Conservation (phyloP, 2,888 invertebrate species). For the Bombylius discolor region DNA sequence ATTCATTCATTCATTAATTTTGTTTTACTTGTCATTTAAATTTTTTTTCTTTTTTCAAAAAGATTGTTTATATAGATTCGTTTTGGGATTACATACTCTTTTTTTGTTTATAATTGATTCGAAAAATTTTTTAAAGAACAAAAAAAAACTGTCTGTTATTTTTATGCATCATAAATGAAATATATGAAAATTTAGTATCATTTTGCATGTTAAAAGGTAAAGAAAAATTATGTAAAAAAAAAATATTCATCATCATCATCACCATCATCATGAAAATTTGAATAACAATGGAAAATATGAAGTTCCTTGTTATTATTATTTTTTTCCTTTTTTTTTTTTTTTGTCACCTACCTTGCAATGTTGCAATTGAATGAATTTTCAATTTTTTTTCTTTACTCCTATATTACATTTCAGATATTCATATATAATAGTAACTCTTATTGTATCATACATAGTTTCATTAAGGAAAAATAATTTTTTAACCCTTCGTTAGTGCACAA, state of each 20-base stretch:
- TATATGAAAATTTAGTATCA: too few relatives aligned
- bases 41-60: neutral
- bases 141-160: too few relatives aligned
- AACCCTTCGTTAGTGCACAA: neutral
- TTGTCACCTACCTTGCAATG: neutral
- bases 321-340: neutral
- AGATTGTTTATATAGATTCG: neutral
- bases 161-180: too few relatives aligned
- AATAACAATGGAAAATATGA: slow-evolving; percentile 9
- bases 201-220: too few relatives aligned
- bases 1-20: neutral
- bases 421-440: too few relatives aligned
- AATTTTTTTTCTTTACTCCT: neutral
- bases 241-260: neutral
- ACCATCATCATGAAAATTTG: slow-evolving; percentile 5
- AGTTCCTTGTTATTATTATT: neutral
- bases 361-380: too few relatives aligned
- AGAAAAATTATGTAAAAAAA: neutral
- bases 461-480: neutral
- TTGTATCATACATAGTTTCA: neutral
- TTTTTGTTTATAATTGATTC: too few relatives aligned
- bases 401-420: neutral
- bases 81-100: too few relatives aligned
- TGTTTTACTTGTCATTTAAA: slow-evolving; percentile 5
- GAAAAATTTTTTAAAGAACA: too few relatives aligned